Evolutionary conservation across 2,797 vertebrate species (phyloP).

Genomic region (Pseudochaenichthys georgianus): DNA sequence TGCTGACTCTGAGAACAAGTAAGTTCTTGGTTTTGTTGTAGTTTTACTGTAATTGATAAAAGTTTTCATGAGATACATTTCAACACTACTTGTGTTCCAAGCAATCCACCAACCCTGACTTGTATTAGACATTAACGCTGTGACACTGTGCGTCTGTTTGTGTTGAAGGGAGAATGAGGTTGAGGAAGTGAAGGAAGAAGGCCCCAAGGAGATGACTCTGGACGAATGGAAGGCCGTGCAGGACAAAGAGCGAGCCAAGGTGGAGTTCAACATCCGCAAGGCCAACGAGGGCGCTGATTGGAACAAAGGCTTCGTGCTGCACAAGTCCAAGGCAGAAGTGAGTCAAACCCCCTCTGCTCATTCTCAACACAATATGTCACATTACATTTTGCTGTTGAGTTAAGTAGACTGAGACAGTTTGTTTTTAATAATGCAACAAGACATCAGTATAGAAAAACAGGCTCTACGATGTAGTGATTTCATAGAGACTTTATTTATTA

Average conservation of each 20-base stretch:
- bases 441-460: no score
- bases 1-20: constrained; percentile 99
- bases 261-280: constrained; percentile 99
- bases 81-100: neutral
- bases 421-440: neutral
- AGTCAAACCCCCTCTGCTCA: constrained; percentile 43
- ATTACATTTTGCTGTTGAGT: neutral
- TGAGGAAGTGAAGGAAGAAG: constrained; percentile 97
- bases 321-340: constrained; percentile 98
- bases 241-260: constrained; percentile 96
- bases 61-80: neutral
- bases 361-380: neutral
- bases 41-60: neutral
- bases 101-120: neutral
- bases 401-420: neutral
- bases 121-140: neutral
- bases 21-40: constrained; percentile 66
- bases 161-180: constrained; percentile 95
- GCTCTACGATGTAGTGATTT: no score
- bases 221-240: constrained; percentile 99
- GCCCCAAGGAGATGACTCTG: constrained; percentile 98
- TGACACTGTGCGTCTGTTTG: constrained; percentile 25
- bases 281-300: constrained; percentile 97
- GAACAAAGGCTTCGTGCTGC: constrained; percentile 98
- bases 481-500: no score